A percentile compares a stretch with the other conserved stretches of the same genome.
These are phyloP conservation scores for Drosophila auraria DNA, from an alignment of 1,140 invertebrate species.

Conservation along the genomic window DNA sequence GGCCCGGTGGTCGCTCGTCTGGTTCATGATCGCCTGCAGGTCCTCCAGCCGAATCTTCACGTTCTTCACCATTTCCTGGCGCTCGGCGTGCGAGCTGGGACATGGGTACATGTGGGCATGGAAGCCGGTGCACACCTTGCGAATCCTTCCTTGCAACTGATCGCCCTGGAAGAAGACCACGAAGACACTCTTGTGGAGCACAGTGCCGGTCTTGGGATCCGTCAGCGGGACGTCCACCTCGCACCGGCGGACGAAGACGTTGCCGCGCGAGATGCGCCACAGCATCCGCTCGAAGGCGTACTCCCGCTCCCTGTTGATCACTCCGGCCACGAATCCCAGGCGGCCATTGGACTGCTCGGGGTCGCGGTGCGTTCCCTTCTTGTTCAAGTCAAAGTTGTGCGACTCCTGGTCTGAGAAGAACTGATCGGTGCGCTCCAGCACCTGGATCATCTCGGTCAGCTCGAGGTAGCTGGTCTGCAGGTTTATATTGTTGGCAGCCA, in stretches of 20 bases:
- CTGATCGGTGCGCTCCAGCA: conserved; percentile 95
- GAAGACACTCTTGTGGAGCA: conserved; percentile 97
- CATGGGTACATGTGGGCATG: conserved; percentile 98
- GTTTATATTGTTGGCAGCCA: conserved; percentile 97
- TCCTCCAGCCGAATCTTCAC: conserved; percentile 97
- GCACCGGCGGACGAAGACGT: conserved; percentile 94
- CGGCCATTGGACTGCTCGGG: conserved; percentile 88
- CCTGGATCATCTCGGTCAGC: conserved; percentile 96
- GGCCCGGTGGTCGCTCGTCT: conserved; percentile 98
- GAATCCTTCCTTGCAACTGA: conserved; percentile 96
- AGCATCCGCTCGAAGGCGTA: conserved; percentile 98
- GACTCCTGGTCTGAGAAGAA: conserved; percentile 78
- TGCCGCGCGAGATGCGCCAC: conserved; percentile 97
- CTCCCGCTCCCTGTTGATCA: conserved; percentile 94
- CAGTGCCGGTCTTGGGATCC: conserved; percentile 93
- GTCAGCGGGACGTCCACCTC: conserved; percentile 94
- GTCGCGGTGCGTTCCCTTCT: conserved; percentile 90
- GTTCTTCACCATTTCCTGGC: conserved; percentile 96
- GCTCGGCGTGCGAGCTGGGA: conserved; percentile 94
- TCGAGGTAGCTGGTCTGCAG: conserved; percentile 97
- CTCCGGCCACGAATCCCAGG: conserved; percentile 93
- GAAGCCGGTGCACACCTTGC: conserved; percentile 98
- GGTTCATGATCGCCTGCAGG: conserved; percentile 96
- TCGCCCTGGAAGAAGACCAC: conserved; percentile 99
- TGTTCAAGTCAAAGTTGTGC: conserved; percentile 72